These are phyloP conservation scores for Orientallactaga sibirica DNA, from an alignment of 2,797 vertebrate genomes.

Conservation along the genomic window DNA sequence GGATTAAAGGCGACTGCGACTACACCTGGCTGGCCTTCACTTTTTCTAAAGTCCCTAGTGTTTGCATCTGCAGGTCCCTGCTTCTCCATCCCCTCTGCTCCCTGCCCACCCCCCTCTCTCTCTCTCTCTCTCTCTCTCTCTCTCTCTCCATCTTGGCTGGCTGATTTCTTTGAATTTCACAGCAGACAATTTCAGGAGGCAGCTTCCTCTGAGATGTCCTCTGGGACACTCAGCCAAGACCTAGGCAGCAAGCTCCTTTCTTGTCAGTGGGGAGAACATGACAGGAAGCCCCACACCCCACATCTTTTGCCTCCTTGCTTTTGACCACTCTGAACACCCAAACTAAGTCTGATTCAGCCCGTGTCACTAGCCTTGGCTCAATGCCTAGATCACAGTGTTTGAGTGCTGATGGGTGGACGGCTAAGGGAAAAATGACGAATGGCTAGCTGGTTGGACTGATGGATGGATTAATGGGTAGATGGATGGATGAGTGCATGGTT, in stretches of 20 bases:
- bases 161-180: background rate
- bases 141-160: background rate
- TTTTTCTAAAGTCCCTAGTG: too few species aligned
- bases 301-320: background rate
- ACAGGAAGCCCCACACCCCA: background rate
- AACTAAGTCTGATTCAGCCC: background rate
- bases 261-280: background rate
- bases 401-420: background rate
- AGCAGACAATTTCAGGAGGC: background rate
- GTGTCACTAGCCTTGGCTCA: background rate
- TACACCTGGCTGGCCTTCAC: accelerated
- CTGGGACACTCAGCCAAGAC: background rate
- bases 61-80: background rate
- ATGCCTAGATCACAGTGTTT: background rate
- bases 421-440: background rate
- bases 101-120: too few species aligned
- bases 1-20: too few species aligned
- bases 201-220: background rate
- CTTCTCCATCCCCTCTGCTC: background rate
- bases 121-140: background rate
- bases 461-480: background rate
- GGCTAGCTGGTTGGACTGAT: background rate
- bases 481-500: background rate
- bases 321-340: background rate
- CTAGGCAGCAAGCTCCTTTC: background rate